These are phyloP conservation scores for Arctia plantaginis DNA, from an alignment of 2,888 invertebrate genomes.

Conservation along the genomic window DNA sequence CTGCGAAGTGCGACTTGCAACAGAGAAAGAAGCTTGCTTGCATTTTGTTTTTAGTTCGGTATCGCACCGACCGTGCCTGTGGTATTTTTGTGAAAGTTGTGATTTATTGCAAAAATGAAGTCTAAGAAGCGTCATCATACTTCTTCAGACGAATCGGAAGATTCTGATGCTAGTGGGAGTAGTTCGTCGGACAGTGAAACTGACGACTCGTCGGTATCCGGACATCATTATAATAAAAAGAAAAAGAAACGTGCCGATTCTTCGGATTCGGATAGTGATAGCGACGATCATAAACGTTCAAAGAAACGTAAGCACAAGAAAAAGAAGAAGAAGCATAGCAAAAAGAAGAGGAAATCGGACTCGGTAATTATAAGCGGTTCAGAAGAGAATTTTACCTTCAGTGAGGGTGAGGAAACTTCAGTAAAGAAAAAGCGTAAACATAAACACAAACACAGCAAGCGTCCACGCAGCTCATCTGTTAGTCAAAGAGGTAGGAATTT, in stretches of 20 bases:
- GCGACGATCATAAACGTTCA: constrained; percentile 73
- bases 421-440: constrained; percentile 79
- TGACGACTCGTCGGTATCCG: constrained; percentile 75
- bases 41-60: constrained; percentile 17
- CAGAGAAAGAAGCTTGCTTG: no score
- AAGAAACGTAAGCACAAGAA: constrained; percentile 85
- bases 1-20: not conserved
- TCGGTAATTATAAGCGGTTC: constrained; percentile 66
- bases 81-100: constrained; percentile 6
- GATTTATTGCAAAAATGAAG: constrained; percentile 64
- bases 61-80: not conserved
- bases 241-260: constrained; percentile 80
- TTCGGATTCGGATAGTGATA: constrained; percentile 78
- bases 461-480: constrained; percentile 66
- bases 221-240: constrained; percentile 79
- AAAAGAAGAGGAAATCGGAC: constrained; percentile 76
- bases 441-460: constrained; percentile 77
- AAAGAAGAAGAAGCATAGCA: constrained; percentile 83
- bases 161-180: constrained; percentile 71
- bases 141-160: constrained; percentile 79
- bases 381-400: constrained; percentile 69
- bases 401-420: constrained; percentile 74
- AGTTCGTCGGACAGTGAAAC: constrained; percentile 80
- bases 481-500: constrained; percentile 66
- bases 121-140: constrained; percentile 78